Base-by-base conservation (phyloP, 2,888 invertebrate species). In the Mesorhabditis belari region DNA sequence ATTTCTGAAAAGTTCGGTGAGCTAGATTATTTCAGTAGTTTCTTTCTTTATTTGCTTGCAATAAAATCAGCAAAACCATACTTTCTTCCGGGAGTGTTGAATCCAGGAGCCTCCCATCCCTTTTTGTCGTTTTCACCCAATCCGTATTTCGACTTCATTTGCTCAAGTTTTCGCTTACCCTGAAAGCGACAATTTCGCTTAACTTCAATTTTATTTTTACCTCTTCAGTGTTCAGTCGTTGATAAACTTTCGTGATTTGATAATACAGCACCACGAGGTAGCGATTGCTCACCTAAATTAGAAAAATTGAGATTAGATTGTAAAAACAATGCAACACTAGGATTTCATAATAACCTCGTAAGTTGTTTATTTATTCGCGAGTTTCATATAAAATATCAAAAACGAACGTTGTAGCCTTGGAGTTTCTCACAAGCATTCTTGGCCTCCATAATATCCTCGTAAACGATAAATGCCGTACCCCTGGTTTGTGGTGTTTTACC, bases 371-470 rank as follows among this genome's bases (percentile, higher is more conserved):
- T 27, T 25, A 17, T 17, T 26, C 55, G 23, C 17, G 17, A 55
- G 9, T 17, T 24, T 26, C 17, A 12, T 17, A 27, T 26, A 50
- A 29, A 28, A 6, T 4, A 23, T n/a, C 5, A 19, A 52, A n/a
- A 25, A n/a, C 9, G 19, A 28, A 98, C 96, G 83, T 98, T 98
- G 83, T 98, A 98, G 6, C 98, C 98, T 60, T 94, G 94, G 59
- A 98, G 85, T 83, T 98, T 96, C 82, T 98, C 98, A 83, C 98
- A 99, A 3, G 98, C 98, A 85, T 96, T 96, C 84, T 99, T 99
- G 0, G 98, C 98, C 86, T 98, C 98, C 85, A 98, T 99, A 78
- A 99, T 98, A 81, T 99, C 98, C 85, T 98, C 98, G 83, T 95
- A 98, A 0, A 99, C 93, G 55, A 99, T 95, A 87, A 96, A 98